Conservation (phyloP, 2,888 invertebrate species). For the Agonopterix alstromeriana region DNA sequence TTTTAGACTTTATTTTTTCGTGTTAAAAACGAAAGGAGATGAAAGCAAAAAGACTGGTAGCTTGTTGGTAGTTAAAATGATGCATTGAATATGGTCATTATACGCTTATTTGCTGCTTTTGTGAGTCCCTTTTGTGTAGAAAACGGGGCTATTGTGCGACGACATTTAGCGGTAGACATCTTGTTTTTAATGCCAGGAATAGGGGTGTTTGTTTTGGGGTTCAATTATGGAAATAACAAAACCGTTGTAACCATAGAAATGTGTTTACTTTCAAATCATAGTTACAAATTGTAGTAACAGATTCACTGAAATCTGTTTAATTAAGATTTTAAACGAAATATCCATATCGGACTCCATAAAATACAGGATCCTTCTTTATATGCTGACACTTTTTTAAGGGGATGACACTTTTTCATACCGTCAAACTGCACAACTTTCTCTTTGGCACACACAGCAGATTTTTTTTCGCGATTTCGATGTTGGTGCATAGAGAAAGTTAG, state of each 20-base stretch:
- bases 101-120: conserved; percentile 65
- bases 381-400: neutral
- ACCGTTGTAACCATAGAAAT: neutral
- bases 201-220: conserved; percentile 33
- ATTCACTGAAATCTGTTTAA: neutral
- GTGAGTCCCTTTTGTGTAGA: conserved; percentile 40
- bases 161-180: conserved; percentile 65
- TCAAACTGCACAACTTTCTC: no score
- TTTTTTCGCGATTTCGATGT: no score
- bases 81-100: conserved; percentile 64
- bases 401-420: neutral
- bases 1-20: neutral
- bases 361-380: neutral
- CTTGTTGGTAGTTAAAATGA: conserved; percentile 28
- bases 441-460: no score
- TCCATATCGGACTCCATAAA: neutral
- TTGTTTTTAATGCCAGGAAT: conserved; percentile 51
- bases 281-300: no score
- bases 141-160: conserved; percentile 44
- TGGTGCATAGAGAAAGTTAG: no score
- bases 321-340: neutral
- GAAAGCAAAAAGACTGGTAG: neutral
- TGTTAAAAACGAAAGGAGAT: neutral
- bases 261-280: no score
- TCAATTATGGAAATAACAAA: conserved; percentile 8